phyloP scores from a whole-genome alignment of 2,113 vertebrate genomes.

The Agapornis roseicollis region DNA sequence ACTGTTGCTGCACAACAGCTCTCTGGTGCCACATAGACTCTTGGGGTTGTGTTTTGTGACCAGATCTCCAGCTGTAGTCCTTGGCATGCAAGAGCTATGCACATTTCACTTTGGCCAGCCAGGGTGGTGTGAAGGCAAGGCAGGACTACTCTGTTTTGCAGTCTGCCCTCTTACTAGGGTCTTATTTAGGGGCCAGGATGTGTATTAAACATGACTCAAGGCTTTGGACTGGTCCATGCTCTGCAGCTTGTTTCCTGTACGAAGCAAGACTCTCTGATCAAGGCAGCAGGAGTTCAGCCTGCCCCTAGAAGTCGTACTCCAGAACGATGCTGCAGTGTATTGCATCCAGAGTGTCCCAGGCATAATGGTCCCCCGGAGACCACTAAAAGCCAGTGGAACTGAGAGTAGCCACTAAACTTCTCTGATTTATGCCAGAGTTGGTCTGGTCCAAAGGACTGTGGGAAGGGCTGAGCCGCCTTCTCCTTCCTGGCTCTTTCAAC shows the following conservation, averaged over 20 bases:
- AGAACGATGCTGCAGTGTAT: neutral
- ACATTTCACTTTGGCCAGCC: neutral
- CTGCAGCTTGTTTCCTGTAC: conserved; percentile 1
- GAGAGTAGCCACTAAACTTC: conserved; percentile 41
- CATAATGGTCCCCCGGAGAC: neutral
- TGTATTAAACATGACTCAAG: neutral
- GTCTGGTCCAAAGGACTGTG: conserved; percentile 1
- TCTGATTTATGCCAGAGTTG: conserved; percentile 1
- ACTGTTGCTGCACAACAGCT: neutral
- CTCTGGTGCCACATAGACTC: neutral
- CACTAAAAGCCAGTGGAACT: conserved; percentile 27
- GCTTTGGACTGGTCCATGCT: neutral
- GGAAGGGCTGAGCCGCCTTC: neutral
- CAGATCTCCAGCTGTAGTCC: neutral
- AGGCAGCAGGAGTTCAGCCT: conserved; percentile 11
- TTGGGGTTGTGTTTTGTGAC: neutral
- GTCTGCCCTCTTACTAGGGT: neutral
- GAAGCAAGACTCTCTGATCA: neutral
- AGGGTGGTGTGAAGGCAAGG: neutral
- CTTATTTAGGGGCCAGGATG: neutral
- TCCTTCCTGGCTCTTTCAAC: neutral
- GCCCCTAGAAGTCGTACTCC: neutral
- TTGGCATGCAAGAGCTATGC: neutral
- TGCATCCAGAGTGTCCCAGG: conserved; percentile 22
- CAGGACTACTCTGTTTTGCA: neutral